These are phyloP conservation scores for Phaethon lepturus DNA, from an alignment of 2,113 vertebrate species.

Conservation along the genomic window DNA sequence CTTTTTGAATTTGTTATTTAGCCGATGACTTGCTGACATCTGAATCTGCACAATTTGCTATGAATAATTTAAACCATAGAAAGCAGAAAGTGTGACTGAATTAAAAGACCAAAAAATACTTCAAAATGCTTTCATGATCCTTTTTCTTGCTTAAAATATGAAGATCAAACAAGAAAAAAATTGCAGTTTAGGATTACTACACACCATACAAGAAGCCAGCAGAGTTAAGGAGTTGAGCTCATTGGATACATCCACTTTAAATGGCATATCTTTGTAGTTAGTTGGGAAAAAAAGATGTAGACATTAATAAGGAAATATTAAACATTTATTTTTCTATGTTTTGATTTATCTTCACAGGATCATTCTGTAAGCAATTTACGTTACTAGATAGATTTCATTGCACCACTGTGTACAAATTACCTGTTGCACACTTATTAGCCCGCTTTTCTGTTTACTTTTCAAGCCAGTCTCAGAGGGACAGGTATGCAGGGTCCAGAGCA, in stretches of 20 bases:
- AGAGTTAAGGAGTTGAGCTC: background rate
- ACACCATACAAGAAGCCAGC: background rate
- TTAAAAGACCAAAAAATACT: background rate
- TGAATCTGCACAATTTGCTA: background rate
- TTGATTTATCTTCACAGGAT: background rate
- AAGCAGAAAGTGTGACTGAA: background rate
- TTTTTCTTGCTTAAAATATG: slow-evolving; percentile 33
- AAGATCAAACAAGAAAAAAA: slow-evolving; percentile 43
- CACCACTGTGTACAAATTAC: background rate
- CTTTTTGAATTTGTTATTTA: slow-evolving; percentile 1
- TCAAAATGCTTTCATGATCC: slow-evolving; percentile 16
- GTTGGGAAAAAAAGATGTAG: background rate
- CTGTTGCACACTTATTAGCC: background rate
- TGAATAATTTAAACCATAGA: slow-evolving; percentile 9
- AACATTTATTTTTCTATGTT: slow-evolving; percentile 4
- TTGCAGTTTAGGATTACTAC: background rate
- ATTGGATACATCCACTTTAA: background rate
- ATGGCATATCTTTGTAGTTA: slow-evolving; percentile 9
- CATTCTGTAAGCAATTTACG: background rate
- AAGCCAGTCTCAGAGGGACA: background rate
- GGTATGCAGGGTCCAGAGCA: background rate
- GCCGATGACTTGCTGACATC: background rate
- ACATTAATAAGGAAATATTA: slow-evolving; percentile 15
- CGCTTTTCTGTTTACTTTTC: background rate
- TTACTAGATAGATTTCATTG: background rate